Base-by-base conservation (phyloP, 2,113 vertebrate genomes). In the Morone saxatilis region DNA sequence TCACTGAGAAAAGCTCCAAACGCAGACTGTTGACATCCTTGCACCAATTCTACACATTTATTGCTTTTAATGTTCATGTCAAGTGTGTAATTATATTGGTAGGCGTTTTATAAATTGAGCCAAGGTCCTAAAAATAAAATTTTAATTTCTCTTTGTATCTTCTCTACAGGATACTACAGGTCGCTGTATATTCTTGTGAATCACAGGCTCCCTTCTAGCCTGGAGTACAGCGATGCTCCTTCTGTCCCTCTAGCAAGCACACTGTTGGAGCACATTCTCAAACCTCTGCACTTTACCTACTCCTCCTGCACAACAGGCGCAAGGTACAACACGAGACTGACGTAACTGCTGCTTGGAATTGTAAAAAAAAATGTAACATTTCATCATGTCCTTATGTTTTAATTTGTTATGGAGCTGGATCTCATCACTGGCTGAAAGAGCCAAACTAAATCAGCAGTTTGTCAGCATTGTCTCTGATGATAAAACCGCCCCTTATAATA, bases 251-350 rank as follows among this genome's bases (percentile, higher is more conserved):
- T 99, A 90, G 98, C 98, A 94, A 97, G 97, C 95, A 96, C 96
- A 92, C 94, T 99, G 93, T 95, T 99, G 94, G 97, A 99, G 94
- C 98, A 99, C 96, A 96, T 97, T 88, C 94, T 99, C 86, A 99
- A 97, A 92, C 98, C 98, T 87, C 95, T 99, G 97, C 98, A 99
- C 98, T 99, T 99, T 98, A 98, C 94, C 4, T 99, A 98, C 94
- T 96, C 91, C 95, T 99, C 98, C 94, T 99, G 98, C 91, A 95
- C 97, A 90, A 95, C 95, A 87, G 96, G 96, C 89, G 96, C 98
- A 92, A 98, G 98, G 98, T 99, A 95, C 41, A 60, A 61, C 11
- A 47, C 4, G 9, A 12, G 20, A 51, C 19, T 45, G 31, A 31
- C 31, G 31, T 31, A 31, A 31, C 31, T 31, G 31, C 31, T 31